Conservation (phyloP, 2,113 vertebrate genomes). For the Scortum barcoo region DNA sequence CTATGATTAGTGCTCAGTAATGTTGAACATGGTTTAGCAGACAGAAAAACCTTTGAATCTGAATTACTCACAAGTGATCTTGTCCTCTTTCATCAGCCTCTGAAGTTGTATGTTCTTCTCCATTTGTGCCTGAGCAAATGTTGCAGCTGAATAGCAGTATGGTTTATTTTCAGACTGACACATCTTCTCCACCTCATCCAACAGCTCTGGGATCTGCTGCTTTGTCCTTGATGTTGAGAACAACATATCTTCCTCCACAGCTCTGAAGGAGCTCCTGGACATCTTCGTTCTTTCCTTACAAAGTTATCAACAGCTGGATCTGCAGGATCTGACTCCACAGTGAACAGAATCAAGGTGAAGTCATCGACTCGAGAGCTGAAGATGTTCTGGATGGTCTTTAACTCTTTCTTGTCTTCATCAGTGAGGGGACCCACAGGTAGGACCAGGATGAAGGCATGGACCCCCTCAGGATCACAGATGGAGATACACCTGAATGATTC, state of each 20-base stretch:
- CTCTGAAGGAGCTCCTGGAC: slow-evolving; percentile 16
- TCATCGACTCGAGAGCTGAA: slow-evolving; percentile 23
- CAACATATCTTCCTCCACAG: slow-evolving; percentile 8
- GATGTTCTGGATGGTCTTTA: slow-evolving; percentile 27
- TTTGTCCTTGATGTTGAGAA: slow-evolving; percentile 27
- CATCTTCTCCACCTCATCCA: not conserved
- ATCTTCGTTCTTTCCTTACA: not conserved
- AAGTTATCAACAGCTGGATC: slow-evolving; percentile 11
- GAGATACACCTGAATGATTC: no score
- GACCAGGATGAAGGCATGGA: slow-evolving; percentile 6
- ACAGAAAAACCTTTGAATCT: no score
- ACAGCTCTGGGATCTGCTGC: slow-evolving; percentile 29
- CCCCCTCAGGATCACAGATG: no score
- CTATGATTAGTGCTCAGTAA: no score
- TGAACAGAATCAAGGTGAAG: slow-evolving; percentile 59
- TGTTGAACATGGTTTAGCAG: no score
- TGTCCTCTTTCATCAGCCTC: no score
- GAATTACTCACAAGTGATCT: no score
- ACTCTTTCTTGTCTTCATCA: slow-evolving; percentile 39
- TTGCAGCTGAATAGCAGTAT: no score
- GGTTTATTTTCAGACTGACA: no score
- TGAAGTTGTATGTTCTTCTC: no score
- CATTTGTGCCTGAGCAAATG: no score
- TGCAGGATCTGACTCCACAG: slow-evolving; percentile 26
- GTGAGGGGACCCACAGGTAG: slow-evolving; percentile 35